Percentiles rank a stretch among this genome's conserved stretches.
phyloP scores from a whole-genome alignment of 2,797 vertebrate genomes.

The Acanthurus lineatus region DNA sequence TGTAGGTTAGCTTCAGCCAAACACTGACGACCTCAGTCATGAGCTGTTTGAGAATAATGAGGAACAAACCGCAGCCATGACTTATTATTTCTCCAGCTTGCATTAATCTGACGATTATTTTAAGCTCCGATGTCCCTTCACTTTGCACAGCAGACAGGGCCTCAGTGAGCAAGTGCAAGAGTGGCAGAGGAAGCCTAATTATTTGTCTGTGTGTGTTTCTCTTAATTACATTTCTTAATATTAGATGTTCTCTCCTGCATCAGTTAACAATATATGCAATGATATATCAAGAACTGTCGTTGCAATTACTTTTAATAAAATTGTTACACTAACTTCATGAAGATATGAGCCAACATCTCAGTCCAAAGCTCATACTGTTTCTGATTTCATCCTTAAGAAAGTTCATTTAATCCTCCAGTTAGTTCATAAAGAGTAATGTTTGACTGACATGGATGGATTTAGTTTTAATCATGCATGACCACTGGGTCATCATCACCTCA shows the following conservation, averaged over 20 bases:
- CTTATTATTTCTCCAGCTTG: constrained; percentile 47
- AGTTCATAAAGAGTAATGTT: background rate
- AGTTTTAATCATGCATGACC: background rate
- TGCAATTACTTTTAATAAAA: background rate
- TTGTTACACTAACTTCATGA: background rate
- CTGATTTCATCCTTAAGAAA: constrained; percentile 9
- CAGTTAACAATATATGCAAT: background rate
- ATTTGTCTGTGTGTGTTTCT: constrained; percentile 15
- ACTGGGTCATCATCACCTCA: background rate
- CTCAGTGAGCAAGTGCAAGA: background rate
- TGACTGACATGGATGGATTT: background rate
- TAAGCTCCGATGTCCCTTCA: constrained; percentile 19
- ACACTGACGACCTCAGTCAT: constrained; percentile 41
- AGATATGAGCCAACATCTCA: background rate
- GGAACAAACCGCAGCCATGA: constrained; percentile 53
- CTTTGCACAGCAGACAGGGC: background rate
- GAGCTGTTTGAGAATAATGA: constrained; percentile 61
- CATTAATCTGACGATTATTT: constrained; percentile 50
- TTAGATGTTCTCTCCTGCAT: background rate
- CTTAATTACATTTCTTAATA: background rate
- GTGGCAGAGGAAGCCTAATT: constrained; percentile 1
- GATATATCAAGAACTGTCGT: background rate
- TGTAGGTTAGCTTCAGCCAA: constrained; percentile 41
- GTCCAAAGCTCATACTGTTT: constrained; percentile 8
- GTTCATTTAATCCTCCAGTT: background rate